Base-by-base conservation (phyloP, 2,888 invertebrate genomes). In the Gerosis bhagava region DNA sequence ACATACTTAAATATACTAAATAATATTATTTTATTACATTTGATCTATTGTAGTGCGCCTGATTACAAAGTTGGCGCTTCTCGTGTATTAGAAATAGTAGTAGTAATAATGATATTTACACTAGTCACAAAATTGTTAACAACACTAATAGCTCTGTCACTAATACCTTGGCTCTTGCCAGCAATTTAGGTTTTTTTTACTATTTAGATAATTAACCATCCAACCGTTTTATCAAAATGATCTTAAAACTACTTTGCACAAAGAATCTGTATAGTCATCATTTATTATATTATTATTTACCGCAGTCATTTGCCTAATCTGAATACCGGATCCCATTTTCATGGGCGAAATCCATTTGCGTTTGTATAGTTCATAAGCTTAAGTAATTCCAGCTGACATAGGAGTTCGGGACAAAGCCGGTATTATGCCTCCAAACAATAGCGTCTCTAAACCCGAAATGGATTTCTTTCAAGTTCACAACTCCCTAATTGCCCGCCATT, bases 351-450 rank as follows among this genome's bases (percentile, higher is more conserved):
- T 45, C 44, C 45, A 45, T 45, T 45, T 45, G 45, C 45, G 45
- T 32, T 45, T 29, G 37, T 45, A 45, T 45, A 45, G 44, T 45
- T 45, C 37, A 45, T 36, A 45, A 37, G 45, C 45, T 37, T 45
- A 45, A 45, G 45, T 45, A 37, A 45, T 45, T 45, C 37, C 25
- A 13, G 37, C 45, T 45, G 45, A 45, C 45, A 45, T 45, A 37
- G 45, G 37, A 25, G 29, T 24, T 13, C 16, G 45, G 37, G n/a
- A 45, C 45, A 45, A 45, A 45, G 45, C 45, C 45, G 37, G 24
- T 45, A 45, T 45, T 45, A 45, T 45, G 45, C 45, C 19, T 32
- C 31, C 45, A 45, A 45, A 45, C 45, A 45, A 45, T 45, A 19
- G 45, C 29, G 31, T 3, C 37, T 45, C 31, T 36, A 45, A 45